These are phyloP conservation scores for Sinocyclocheilus anophthalmus DNA, from an alignment of 2,113 vertebrate species.

Conservation along the genomic window DNA sequence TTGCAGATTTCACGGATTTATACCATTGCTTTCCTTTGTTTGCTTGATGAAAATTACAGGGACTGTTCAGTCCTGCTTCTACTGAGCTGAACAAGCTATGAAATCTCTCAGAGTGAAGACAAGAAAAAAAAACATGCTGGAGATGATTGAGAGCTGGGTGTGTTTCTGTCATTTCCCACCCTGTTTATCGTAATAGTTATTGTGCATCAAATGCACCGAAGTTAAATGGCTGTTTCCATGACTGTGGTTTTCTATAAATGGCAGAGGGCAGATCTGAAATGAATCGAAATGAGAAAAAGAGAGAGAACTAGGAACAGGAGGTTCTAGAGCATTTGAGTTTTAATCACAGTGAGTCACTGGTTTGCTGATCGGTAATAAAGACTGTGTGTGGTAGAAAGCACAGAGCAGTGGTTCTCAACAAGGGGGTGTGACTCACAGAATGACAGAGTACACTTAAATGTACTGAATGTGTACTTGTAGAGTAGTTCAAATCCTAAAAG, in stretches of 20 bases:
- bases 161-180: conserved; percentile 3
- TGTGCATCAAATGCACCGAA: conserved; percentile 27
- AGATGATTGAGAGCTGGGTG: conserved; percentile 43
- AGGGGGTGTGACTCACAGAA: background rate
- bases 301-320: background rate
- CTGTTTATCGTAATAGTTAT: conserved; percentile 29
- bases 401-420: background rate
- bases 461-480: background rate
- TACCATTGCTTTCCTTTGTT: conserved; percentile 46
- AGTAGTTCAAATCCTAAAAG: background rate
- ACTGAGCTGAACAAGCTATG: background rate
- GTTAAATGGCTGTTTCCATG: conserved; percentile 45
- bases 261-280: conserved; percentile 33
- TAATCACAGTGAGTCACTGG: conserved; percentile 15
- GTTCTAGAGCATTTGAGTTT: conserved; percentile 12
- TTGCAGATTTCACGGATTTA: conserved; percentile 36
- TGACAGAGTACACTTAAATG: background rate
- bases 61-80: background rate
- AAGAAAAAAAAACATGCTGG: background rate
- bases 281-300: conserved; percentile 17
- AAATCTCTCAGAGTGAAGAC: background rate
- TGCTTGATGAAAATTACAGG: conserved; percentile 52
- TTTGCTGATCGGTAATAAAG: background rate
- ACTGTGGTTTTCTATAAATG: conserved; percentile 48
- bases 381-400: background rate